A percentile compares a stretch with the other conserved stretches of the same genome.
These are phyloP conservation scores for Catalaphyllia jardinei DNA, from an alignment of 64 coral and sea anemone species.

Conservation along the genomic window DNA sequence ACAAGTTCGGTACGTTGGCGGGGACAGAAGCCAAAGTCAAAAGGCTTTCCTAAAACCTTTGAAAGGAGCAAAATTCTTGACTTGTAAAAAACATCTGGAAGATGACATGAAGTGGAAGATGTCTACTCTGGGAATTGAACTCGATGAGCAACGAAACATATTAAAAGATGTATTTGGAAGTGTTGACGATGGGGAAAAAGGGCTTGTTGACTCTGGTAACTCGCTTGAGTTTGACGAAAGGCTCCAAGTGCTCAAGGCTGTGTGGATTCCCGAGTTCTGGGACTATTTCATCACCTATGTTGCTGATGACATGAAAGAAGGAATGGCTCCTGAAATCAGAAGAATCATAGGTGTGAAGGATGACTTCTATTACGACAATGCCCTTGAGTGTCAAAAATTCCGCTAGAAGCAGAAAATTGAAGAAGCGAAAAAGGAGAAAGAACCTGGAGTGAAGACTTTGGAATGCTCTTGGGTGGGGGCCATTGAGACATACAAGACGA, in stretches of 20 bases:
- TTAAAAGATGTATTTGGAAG: background rate
- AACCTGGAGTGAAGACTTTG: slow-evolving; percentile 9
- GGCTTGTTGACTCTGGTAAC: too few species aligned
- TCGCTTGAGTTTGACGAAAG: too few species aligned
- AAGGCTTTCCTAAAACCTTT: background rate
- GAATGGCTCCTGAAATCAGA: too few species aligned
- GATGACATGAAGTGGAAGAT: background rate
- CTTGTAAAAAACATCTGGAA: slow-evolving; percentile 14
- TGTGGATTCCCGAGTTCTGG: too few species aligned
- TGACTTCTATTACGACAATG: slow-evolving; percentile 68
- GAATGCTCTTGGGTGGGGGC: slow-evolving; percentile 39
- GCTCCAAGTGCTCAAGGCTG: too few species aligned
- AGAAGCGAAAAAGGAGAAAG: slow-evolving; percentile 42
- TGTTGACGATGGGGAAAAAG: background rate
- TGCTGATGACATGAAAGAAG: too few species aligned
- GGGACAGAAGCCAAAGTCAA: background rate
- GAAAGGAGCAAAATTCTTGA: background rate
- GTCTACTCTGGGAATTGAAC: background rate
- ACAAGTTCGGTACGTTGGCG: background rate
- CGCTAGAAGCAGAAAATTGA: slow-evolving; percentile 44
- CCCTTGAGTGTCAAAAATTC: slow-evolving; percentile 44
- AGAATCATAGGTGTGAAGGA: too few species aligned
- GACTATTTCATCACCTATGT: too few species aligned
- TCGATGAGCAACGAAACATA: background rate
- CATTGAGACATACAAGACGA: background rate